phyloP scores from a whole-genome alignment of 2,797 vertebrate genomes.

The Lacerta bilineata region DNA sequence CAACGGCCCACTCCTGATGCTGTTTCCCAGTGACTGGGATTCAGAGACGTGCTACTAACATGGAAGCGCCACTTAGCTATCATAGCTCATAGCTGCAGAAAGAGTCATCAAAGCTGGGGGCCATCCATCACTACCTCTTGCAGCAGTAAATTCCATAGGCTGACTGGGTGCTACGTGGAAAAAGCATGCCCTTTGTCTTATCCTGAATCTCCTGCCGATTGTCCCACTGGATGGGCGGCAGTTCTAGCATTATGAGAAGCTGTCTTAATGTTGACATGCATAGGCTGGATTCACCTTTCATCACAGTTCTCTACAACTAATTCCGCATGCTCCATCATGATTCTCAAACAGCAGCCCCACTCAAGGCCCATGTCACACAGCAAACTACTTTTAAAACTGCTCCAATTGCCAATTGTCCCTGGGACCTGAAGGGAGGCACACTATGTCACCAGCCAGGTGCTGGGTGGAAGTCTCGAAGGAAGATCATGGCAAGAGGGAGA shows the following conservation, averaged over 20 bases:
- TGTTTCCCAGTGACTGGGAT: no score
- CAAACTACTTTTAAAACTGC: no score
- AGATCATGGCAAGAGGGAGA: no score
- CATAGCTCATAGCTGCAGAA: not conserved
- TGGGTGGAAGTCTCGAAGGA: no score
- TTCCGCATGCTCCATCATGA: not conserved
- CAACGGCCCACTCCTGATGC: not conserved
- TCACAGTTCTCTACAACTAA: not conserved
- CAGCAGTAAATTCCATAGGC: not conserved
- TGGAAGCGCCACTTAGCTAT: not conserved
- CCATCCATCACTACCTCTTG: not conserved
- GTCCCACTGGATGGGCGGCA: not conserved
- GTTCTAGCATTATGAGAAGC: not conserved
- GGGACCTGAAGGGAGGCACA: no score
- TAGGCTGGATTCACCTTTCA: not conserved
- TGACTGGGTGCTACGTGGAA: no score
- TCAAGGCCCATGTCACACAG: not conserved
- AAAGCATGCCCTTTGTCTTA: not conserved
- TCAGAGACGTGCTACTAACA: not conserved
- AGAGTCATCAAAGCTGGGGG: no score
- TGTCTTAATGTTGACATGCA: not conserved
- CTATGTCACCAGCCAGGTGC: no score
- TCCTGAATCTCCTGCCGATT: not conserved
- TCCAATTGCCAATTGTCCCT: no score
- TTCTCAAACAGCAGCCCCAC: no score